A percentile compares a stretch with the other conserved stretches of the same genome.
phyloP scores from a whole-genome alignment of 2,888 invertebrate species.

The Caenorhabditis panamensis region DNA sequence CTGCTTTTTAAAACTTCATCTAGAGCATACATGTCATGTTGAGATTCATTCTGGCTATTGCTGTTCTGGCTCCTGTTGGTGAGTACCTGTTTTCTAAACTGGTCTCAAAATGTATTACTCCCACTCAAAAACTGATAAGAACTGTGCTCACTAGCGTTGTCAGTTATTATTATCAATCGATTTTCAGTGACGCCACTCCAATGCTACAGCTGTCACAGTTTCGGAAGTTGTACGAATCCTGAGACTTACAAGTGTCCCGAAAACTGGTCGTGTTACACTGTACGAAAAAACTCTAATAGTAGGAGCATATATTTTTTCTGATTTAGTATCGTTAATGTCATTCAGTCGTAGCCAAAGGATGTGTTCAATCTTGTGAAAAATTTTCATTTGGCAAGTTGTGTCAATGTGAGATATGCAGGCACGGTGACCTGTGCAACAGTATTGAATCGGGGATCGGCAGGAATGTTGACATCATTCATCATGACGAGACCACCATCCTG shows the following conservation, averaged over 20 bases:
- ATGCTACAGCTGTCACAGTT: slow-evolving; percentile 28
- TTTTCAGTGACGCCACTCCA: slow-evolving; percentile 8
- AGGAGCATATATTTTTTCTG: not conserved
- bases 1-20: no score
- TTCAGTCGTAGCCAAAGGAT: slow-evolving; percentile 43
- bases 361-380: slow-evolving; percentile 36
- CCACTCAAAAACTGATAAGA: no score
- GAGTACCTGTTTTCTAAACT: no score
- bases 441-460: not conserved
- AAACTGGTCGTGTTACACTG: slow-evolving; percentile 16
- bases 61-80: no score
- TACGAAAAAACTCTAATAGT: not conserved
- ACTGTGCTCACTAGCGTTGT: no score
- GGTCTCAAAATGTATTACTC: no score
- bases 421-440: slow-evolving; percentile 27
- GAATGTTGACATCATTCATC: no score
- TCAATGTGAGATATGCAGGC: slow-evolving; percentile 22
- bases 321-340: not conserved
- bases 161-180: no score
- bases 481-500: no score
- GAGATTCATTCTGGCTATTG: no score
- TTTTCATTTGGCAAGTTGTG: not conserved
- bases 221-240: slow-evolving; percentile 1
- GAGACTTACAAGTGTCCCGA: not conserved
- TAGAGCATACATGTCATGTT: no score